A percentile compares a stretch with the other conserved stretches of the same genome.
phyloP scores from a whole-genome alignment of 2,888 invertebrate species.

The Drosophila mayaguana region DNA sequence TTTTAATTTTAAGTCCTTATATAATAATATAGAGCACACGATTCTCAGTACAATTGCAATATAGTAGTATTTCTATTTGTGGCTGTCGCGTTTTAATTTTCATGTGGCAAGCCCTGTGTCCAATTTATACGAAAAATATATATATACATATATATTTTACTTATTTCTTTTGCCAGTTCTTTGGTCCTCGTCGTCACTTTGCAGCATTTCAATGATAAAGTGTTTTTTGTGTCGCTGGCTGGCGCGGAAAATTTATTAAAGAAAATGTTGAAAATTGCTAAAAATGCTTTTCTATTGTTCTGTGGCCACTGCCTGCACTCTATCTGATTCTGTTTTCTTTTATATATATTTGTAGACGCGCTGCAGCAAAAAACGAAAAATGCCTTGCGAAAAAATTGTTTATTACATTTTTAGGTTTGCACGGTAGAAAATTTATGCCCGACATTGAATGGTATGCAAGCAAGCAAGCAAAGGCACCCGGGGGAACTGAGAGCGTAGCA shows the following conservation, averaged over 20 bases:
- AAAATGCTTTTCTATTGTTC: slow-evolving; percentile 68
- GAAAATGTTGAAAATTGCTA: slow-evolving; percentile 70
- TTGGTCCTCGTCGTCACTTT: slow-evolving; percentile 53
- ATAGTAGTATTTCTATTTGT: not conserved
- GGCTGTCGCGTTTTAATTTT: slow-evolving; percentile 46
- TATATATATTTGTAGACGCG: slow-evolving; percentile 14
- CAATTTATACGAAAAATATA: slow-evolving; percentile 43
- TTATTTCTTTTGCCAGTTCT: slow-evolving; percentile 41
- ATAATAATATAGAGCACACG: slow-evolving; percentile 24
- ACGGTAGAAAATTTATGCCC: slow-evolving; percentile 63
- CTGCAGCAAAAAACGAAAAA: slow-evolving; percentile 54
- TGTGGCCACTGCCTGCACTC: slow-evolving; percentile 51
- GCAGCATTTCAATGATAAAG: slow-evolving; percentile 67
- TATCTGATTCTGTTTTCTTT: not conserved
- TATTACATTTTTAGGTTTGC: slow-evolving; percentile 62
- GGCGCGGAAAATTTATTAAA: slow-evolving; percentile 63
- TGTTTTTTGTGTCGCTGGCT: slow-evolving; percentile 58
- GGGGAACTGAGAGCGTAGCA: slow-evolving; percentile 7
- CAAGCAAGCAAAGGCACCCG: slow-evolving; percentile 26
- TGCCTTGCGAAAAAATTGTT: slow-evolving; percentile 58
- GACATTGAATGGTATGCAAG: slow-evolving; percentile 66
- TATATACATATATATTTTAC: slow-evolving; percentile 28
- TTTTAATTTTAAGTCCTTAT: no score
- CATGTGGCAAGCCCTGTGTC: slow-evolving; percentile 49
- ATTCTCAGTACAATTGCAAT: not conserved